Percentiles rank a stretch among this genome's conserved stretches.
These are phyloP conservation scores for Pecten maximus DNA, from an alignment of 2,888 invertebrate species.

Conservation along the genomic window DNA sequence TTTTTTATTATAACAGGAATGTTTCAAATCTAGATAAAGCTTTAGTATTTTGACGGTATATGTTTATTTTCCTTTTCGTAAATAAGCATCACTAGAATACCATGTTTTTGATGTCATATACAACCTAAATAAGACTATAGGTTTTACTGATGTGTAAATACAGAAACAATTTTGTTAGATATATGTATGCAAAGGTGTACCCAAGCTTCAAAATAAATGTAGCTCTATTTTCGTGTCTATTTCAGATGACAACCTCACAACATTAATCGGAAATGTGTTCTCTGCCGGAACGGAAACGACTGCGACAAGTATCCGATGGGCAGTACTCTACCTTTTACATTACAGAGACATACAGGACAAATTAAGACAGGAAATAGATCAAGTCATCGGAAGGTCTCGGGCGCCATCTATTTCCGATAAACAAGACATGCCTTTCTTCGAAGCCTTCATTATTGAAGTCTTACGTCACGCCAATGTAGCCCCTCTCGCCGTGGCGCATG, in stretches of 20 bases:
- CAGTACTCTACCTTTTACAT: background rate
- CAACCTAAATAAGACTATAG: too few species aligned
- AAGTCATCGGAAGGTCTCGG: background rate
- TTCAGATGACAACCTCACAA: constrained; percentile 21
- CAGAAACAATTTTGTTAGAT: too few species aligned
- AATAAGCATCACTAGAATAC: too few species aligned
- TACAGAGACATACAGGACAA: constrained; percentile 19
- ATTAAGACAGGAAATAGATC: background rate
- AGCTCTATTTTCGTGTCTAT: too few species aligned
- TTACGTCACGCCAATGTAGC: constrained; percentile 28
- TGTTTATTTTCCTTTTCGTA: too few species aligned
- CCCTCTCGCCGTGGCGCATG: background rate
- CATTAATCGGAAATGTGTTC: background rate
- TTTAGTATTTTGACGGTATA: too few species aligned
- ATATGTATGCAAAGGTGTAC: too few species aligned
- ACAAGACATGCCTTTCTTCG: background rate
- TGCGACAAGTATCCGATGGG: background rate
- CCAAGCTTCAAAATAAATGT: too few species aligned
- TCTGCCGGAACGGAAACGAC: constrained; percentile 24
- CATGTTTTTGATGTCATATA: too few species aligned
- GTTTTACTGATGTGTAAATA: too few species aligned
- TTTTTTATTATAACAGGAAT: too few species aligned
- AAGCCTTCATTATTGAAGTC: constrained; percentile 1
- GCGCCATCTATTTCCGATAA: background rate
- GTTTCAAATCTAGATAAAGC: too few species aligned